A percentile compares a stretch with the other conserved stretches of the same genome.
These are phyloP conservation scores for Theonella swinhoei DNA, from an alignment of 37 sponge, comb jelly and placozoan genomes.

Conservation along the genomic window DNA sequence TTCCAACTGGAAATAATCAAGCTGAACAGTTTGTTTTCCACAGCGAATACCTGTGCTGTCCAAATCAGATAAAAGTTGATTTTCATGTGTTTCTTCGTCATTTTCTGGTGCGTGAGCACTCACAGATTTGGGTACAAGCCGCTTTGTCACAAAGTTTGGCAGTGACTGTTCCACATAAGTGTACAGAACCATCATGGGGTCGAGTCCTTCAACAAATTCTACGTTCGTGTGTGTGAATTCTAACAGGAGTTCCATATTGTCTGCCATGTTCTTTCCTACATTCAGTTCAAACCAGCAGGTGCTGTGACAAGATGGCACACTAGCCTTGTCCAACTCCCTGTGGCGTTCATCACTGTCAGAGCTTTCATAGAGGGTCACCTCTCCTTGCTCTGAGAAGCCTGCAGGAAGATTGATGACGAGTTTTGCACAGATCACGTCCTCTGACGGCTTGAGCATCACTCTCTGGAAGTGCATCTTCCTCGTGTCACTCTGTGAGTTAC, in stretches of 20 bases:
- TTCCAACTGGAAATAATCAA: not conserved
- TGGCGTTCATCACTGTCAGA: not conserved
- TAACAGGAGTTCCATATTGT: not conserved
- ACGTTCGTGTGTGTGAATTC: not conserved
- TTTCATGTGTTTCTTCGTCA: not conserved
- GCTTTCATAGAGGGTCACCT: not conserved
- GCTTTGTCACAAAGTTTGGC: not conserved
- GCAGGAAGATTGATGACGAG: not conserved
- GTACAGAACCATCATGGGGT: constrained; percentile 31
- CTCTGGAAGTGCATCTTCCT: not conserved
- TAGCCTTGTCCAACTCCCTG: not conserved
- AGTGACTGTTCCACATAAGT: not conserved
- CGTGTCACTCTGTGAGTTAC: not conserved
- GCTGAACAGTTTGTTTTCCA: not conserved
- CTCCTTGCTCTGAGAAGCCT: not conserved
- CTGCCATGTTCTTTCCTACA: not conserved
- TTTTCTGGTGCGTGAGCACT: no score
- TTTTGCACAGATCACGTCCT: not conserved
- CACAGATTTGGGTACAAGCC: not conserved
- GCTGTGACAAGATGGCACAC: not conserved
- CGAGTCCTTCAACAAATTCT: not conserved
- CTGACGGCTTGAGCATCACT: not conserved
- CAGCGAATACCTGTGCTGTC: not conserved
- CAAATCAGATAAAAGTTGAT: not conserved
- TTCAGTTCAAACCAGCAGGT: not conserved